Evolutionary conservation across 1,140 invertebrate species (phyloP), one percentile per base, ranked within the genome.

Genomic region (Vanessa tameamea): DNA sequence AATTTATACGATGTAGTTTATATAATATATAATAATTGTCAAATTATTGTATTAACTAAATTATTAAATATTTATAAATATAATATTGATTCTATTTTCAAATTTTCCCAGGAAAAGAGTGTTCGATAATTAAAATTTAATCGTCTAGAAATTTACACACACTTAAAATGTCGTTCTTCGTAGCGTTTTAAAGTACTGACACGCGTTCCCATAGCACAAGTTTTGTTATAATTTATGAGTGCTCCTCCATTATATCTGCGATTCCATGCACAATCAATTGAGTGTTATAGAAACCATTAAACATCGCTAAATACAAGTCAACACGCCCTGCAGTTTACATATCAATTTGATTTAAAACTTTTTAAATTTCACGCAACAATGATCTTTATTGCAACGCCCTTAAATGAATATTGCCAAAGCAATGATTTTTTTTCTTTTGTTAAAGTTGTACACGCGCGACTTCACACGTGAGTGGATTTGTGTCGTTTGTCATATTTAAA

Each of bases 271-370:
- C 85, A 79, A 83, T 87, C 86, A 91, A 91, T 89, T 89, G 87
- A 82, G 80, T 91, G 87, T 91, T 89, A 88, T 84, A 80, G 77
- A 88, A 88, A 87, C 87, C 86, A 91, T 89, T 88, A 86, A 87
- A 87, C 87, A 86, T 76, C 57, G 72, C 79, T 88, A 87, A 87
- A 87, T 82, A 83, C 81, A 83, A 80, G 73, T 85, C 78, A 80
- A 82, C 82, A 88, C 87, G 87, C 88, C 88, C 86, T 84, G 75
- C 20, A 88, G 88, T 88, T 87, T 87, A 87, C 78, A 87, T 82
- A 83, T 84, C 82, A 85, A 85, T 87, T 87, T 80, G 76, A 87
- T 85, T 87, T 84, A 80, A 79, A 78, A 76, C 73, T 78, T 69
- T 47, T 43, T 7, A 2, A 8, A 53, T 48, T 3, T 61, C 48